Base-by-base conservation (phyloP, 2,888 invertebrate genomes). In the Himalopsyche tibetana region DNA sequence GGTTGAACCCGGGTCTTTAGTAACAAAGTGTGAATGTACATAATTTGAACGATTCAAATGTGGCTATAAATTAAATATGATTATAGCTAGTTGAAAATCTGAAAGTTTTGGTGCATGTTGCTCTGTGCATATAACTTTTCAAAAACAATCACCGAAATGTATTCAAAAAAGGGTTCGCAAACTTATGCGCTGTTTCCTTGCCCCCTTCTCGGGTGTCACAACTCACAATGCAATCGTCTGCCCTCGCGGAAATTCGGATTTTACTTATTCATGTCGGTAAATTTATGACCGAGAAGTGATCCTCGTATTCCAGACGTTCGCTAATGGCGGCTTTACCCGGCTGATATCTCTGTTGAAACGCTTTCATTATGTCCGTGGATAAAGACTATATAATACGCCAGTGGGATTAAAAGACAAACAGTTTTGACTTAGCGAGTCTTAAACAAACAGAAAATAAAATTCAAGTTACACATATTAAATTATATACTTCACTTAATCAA, bases 201-300 rank as follows among this genome's bases (percentile, higher is more conserved):
- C 19, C 56, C n/a, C n/a, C 56, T 56, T 56, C 56, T 11, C 56
- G 19, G 19, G 56, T 19, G 56, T 56, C 19, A n/a, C 56, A 56
- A 56, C n/a, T 56, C 19, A n/a, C 56, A 56, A 56, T 56, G 56
- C 56, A 51, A 82, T 45, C 82, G 40, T 28, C 38, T 80, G 80
- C 80, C 80, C 36, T 38, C 17, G 36, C 80, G n/a, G 28, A 82
- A 82, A 82, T 82, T 82, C 19, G 15, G 15, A 28, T 55, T 28
- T 63, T 55, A 83, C 55, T 83, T 83, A 83, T 83, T 83, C 55
- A 83, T 83, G 83, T 38, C 55, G 55, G 5, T 15, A 40, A 82
- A 82, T 82, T 82, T 82, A 82, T 82, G 56, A 56, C 56, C 38
- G 83, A 42, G 63, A 83, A 83, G 36, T 42, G 83, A 83, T 83